phyloP scores from a whole-genome alignment of 1,140 invertebrate species.

The Cydia pomonella region DNA sequence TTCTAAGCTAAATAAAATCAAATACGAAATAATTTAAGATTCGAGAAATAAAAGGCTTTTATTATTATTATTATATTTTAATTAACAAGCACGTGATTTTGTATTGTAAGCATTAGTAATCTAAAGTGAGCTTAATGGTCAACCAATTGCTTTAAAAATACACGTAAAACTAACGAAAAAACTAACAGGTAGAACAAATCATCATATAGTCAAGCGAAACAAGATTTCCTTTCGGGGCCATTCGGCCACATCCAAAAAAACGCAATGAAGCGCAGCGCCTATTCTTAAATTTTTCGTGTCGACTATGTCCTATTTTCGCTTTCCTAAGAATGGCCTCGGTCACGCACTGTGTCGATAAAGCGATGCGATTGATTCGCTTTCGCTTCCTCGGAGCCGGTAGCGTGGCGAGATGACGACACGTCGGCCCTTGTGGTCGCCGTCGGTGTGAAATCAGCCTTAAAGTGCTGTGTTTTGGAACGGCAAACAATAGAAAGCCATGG shows the following conservation, averaged over 20 bases:
- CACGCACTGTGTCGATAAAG: constrained; percentile 63
- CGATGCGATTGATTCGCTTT: constrained; percentile 72
- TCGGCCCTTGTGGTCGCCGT: constrained; percentile 58
- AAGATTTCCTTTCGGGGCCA: constrained; percentile 29
- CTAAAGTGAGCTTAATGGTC: not conserved
- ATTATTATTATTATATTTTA: too few relatives aligned
- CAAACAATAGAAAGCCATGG: constrained; percentile 28
- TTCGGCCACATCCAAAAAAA: constrained; percentile 45
- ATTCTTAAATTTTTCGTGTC: constrained; percentile 65
- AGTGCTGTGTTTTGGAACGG: constrained; percentile 44
- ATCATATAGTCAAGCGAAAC: constrained; percentile 5
- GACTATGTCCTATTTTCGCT: constrained; percentile 66
- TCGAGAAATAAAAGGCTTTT: too few relatives aligned
- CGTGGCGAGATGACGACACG: constrained; percentile 63
- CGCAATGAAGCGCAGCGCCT: constrained; percentile 53
- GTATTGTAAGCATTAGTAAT: too few relatives aligned
- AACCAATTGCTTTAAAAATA: not conserved
- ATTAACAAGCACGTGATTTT: too few relatives aligned
- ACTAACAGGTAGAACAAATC: constrained; percentile 42
- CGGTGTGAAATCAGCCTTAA: constrained; percentile 52
- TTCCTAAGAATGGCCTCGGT: constrained; percentile 76
- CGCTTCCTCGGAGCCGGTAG: constrained; percentile 56
- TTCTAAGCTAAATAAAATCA: too few relatives aligned
- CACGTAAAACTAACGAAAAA: constrained; percentile 53
- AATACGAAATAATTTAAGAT: too few relatives aligned